Base-by-base conservation (phyloP, 1,140 invertebrate species). In the Sinella curviseta region DNA sequence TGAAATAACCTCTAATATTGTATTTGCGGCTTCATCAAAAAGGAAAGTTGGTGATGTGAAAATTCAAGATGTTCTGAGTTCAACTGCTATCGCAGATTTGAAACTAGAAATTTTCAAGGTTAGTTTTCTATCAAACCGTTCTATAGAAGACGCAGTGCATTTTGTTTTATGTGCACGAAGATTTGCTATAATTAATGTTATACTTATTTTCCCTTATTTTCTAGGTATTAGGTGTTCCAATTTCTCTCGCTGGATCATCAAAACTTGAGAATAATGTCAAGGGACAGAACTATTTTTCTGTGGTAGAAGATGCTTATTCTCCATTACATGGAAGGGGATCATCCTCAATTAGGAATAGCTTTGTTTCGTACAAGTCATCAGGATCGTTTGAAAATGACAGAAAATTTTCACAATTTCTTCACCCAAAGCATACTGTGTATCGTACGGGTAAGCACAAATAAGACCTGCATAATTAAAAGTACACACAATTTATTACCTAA, bases 31-130 rank as follows among this genome's bases (percentile, higher is more conserved):
- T 3, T 60, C 57, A 17, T 60, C 57, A n/a, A 60, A 60, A 16
- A 12, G 24, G 4, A 26, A 26, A 26, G 3, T 12, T 4, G 24
- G 14, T 26, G 20, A 48, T n/a, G 57, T 16, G 24, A 60, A 60
- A n/a, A n/a, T 26, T 26, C 39, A 8, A 48, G 39, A 8, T 20
- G 39, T 20, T 48, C 20, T 8, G 39, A n/a, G n/a, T 12, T 48
- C 39, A 12, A 12, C 39, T 26, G 14, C 24, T 17, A 33, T 70
- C 24, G 28, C 30, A 16, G 30, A 70, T 31, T 30, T 70, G 31
- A 70, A 70, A 30, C 12, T 31, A 30, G 31, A 70, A 70, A 70
- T 70, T 70, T 70, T 70, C 2, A 70, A 70, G 30, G 65, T 70
- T 8, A 70, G 28, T 33, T 60, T 48, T 48, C 39, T 12, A n/a